Evolutionary conservation across 2,113 vertebrate species (phyloP).

Genomic region (Tachysurus vachellii): DNA sequence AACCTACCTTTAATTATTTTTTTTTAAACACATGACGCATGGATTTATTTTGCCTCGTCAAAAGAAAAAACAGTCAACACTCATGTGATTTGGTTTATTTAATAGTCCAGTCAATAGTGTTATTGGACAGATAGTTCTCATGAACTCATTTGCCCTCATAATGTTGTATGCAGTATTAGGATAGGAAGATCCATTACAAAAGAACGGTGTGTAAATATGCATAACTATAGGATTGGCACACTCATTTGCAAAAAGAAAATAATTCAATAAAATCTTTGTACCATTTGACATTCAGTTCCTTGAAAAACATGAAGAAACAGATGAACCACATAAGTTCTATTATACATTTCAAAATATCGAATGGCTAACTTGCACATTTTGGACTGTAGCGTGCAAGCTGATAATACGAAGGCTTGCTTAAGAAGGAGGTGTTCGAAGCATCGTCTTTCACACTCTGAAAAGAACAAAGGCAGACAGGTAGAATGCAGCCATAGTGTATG

Average conservation of each 20-base stretch:
- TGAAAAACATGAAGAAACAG: slow-evolving; percentile 51
- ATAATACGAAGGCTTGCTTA: slow-evolving; percentile 58
- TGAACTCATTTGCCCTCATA: slow-evolving; percentile 21
- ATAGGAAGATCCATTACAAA: slow-evolving; percentile 44
- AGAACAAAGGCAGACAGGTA: slow-evolving; percentile 1
- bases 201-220: slow-evolving; percentile 37
- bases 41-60: background rate
- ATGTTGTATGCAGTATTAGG: slow-evolving; percentile 35
- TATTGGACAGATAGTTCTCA: slow-evolving; percentile 13
- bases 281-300: slow-evolving; percentile 44
- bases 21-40: background rate
- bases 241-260: slow-evolving; percentile 31
- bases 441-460: slow-evolving; percentile 48
- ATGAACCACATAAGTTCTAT: slow-evolving; percentile 60
- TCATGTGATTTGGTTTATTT: slow-evolving; percentile 46
- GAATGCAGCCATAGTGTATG: slow-evolving; percentile 38
- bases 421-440: slow-evolving; percentile 53
- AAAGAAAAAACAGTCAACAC: slow-evolving; percentile 51
- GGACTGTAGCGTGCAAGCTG: slow-evolving; percentile 64
- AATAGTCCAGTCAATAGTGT: slow-evolving; percentile 43
- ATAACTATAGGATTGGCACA: slow-evolving; percentile 42
- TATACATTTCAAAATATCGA: slow-evolving; percentile 68
- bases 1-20: background rate
- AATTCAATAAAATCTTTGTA: slow-evolving; percentile 34
- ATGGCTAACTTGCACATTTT: slow-evolving; percentile 60